Base-by-base conservation (phyloP, 2,888 invertebrate genomes). In the Trilocha varians region DNA sequence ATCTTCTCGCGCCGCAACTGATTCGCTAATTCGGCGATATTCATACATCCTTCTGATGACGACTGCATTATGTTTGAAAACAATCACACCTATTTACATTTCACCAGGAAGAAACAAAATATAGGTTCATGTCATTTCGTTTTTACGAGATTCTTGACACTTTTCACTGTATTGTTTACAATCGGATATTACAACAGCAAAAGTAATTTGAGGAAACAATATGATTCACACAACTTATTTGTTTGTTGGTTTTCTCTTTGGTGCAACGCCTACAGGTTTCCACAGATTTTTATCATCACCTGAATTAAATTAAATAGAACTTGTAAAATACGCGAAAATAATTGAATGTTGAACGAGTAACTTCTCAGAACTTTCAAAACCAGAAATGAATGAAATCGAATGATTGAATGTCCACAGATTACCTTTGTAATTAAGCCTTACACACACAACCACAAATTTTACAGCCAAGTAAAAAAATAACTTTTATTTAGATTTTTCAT, bases 1-100 rank as follows among this genome's bases (percentile, higher is more conserved):
- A 97, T 88, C 59, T 94, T 91, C 76, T 98, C 98, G 68, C 94
- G 91, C 43, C 93, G 89, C 53, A 96, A 82, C 68, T 93, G 91
- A 52, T 78, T 80, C 16, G 86, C 85, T 51, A 87, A 58, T 59
- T 85, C 86, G 42, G 84, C 78, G 48, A 86, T 84, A 54, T 86
- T 84, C 76, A 84, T 74, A 55, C 83, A 82, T 46, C 83, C 80
- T 48, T 84, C 85, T 15, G 84, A 72, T 35, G 79, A 70, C 42
- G 84, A 74, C 74, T 84, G 85, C 85, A 85, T 85, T 75, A 75
- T 83, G 56, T 59, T 74, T 54, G 41, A 44, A 51, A 58, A 51
- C 52, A 60, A 52, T 53, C 57, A 62, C 50, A 56, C 59, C 45
- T 47, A 45, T 42, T 49, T 44, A 65, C 70, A 70, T 67, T 56